phyloP scores from a whole-genome alignment of 1,140 invertebrate species.

The Lepidostoma basale region DNA sequence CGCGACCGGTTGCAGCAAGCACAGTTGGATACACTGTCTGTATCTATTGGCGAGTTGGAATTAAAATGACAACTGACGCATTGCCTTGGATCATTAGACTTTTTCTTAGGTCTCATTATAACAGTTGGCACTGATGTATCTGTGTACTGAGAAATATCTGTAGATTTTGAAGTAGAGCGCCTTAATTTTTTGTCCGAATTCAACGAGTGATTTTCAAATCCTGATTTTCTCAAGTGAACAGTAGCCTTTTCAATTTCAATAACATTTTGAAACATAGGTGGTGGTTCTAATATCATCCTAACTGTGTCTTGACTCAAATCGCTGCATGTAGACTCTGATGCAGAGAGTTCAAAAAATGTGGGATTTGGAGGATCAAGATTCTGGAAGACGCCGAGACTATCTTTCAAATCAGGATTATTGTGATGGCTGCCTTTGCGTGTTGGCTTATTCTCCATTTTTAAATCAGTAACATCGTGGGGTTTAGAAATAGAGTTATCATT shows the following conservation, averaged over 20 bases:
- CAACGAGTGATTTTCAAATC: constrained; percentile 54
- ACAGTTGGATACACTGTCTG: constrained; percentile 54
- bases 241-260: constrained; percentile 56
- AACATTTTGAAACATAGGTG: constrained; percentile 62
- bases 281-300: constrained; percentile 61
- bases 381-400: constrained; percentile 47
- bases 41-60: constrained; percentile 47
- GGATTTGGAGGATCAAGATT: constrained; percentile 51
- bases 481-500: constrained; percentile 49
- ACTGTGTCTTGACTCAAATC: constrained; percentile 48
- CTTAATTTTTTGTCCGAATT: constrained; percentile 60
- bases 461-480: not conserved
- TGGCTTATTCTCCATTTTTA: not conserved
- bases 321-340: constrained; percentile 48
- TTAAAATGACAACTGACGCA: constrained; percentile 61
- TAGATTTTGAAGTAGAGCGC: constrained; percentile 54
- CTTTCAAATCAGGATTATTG: not conserved
- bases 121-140: constrained; percentile 18
- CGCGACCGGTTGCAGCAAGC: constrained; percentile 65
- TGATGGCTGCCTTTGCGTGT: not conserved
- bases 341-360: constrained; percentile 28
- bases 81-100: constrained; percentile 47
- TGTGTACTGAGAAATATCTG: constrained; percentile 46
- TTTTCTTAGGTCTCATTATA: constrained; percentile 11
- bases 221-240: constrained; percentile 50